Evolutionary conservation across 2,888 invertebrate genomes (phyloP).

Genomic region (Diarsia brunnea): DNA sequence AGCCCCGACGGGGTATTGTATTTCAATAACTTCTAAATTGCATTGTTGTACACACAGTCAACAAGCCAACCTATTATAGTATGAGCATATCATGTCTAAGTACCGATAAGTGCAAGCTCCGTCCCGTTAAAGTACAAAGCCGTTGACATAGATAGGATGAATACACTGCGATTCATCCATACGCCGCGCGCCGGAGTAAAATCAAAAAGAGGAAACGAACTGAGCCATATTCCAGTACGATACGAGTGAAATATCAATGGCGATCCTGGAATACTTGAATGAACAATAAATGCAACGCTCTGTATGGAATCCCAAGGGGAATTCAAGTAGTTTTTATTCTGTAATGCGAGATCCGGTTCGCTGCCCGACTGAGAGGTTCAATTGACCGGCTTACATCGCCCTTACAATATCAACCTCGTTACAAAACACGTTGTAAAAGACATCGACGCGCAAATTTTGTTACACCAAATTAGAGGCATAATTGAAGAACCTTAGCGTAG

Average conservation of each 20-base stretch:
- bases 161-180: neutral
- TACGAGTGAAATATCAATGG: neutral
- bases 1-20: no score
- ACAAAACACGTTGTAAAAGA: conserved; percentile 11
- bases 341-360: neutral
- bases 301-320: neutral
- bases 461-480: neutral
- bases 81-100: neutral
- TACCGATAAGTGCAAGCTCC: conserved; percentile 4
- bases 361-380: neutral
- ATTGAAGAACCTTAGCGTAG: neutral
- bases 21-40: no score
- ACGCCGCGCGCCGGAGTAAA: neutral
- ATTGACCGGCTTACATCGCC: neutral
- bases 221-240: neutral
- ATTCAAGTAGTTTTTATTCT: neutral
- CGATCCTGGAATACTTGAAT: neutral
- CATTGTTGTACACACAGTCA: neutral
- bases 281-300: neutral
- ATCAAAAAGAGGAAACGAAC: neutral
- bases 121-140: neutral
- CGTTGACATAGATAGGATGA: neutral
- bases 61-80: neutral
- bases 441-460: conserved; percentile 2
- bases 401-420: neutral